Evolutionary conservation across 1,140 invertebrate species (phyloP).

Genomic region (Eumeta japonica): DNA sequence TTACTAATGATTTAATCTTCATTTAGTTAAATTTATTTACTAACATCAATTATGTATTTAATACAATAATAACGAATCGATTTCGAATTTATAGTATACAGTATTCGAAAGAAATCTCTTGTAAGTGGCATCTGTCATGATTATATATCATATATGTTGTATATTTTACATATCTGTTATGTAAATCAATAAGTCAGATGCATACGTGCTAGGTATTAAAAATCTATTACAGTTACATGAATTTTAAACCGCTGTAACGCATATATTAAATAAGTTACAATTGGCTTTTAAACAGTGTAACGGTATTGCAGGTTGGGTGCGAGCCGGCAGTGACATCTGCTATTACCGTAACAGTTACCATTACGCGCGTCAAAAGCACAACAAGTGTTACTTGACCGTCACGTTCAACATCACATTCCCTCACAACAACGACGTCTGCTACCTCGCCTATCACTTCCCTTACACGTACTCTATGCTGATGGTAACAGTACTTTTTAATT

Average conservation of each 20-base stretch:
- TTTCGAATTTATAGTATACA: too few relatives aligned
- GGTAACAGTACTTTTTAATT: too few relatives aligned
- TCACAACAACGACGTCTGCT: slow-evolving; percentile 78
- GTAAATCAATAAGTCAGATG: too few relatives aligned
- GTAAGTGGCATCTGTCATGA: too few relatives aligned
- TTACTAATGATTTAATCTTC: too few relatives aligned
- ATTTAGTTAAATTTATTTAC: too few relatives aligned
- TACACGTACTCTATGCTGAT: slow-evolving; percentile 82
- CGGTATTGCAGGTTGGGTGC: slow-evolving; percentile 63
- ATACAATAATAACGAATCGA: too few relatives aligned
- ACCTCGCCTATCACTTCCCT: slow-evolving; percentile 89
- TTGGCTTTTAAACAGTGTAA: background rate
- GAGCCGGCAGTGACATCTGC: slow-evolving; percentile 75
- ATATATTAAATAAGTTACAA: background rate
- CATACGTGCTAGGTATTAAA: too few relatives aligned
- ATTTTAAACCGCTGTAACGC: background rate
- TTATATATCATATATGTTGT: slow-evolving; percentile 2
- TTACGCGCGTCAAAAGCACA: slow-evolving; percentile 50
- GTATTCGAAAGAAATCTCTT: too few relatives aligned
- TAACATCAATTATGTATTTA: too few relatives aligned
- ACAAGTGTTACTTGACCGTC: slow-evolving; percentile 73
- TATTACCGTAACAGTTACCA: slow-evolving; percentile 76
- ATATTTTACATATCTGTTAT: background rate
- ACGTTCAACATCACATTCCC: slow-evolving; percentile 82
- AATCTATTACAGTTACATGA: background rate